These are phyloP conservation scores for Metopia argyrocephala DNA, from an alignment of 2,888 invertebrate species.

Conservation along the genomic window DNA sequence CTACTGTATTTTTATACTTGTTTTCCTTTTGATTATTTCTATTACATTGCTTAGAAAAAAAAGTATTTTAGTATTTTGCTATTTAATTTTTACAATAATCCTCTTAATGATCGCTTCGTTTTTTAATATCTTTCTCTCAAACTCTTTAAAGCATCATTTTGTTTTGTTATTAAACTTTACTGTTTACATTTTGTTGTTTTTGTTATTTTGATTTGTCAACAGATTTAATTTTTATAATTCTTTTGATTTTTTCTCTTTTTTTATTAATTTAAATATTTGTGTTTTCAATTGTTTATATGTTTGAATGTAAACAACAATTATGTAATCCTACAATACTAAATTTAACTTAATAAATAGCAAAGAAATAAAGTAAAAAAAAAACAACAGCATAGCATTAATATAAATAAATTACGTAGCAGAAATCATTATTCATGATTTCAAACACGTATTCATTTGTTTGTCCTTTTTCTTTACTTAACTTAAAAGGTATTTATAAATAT, in stretches of 20 bases:
- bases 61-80: too few relatives aligned
- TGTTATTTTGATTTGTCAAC: neutral
- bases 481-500: neutral
- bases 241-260: neutral
- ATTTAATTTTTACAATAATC: too few relatives aligned
- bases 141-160: too few relatives aligned
- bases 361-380: slow-evolving; percentile 1
- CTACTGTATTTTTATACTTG: too few relatives aligned
- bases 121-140: too few relatives aligned
- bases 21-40: too few relatives aligned
- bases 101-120: too few relatives aligned
- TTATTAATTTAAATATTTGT: slow-evolving; percentile 8
- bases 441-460: slow-evolving; percentile 30
- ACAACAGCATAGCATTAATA: neutral
- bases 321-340: slow-evolving; percentile 36
- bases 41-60: too few relatives aligned
- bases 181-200: too few relatives aligned
- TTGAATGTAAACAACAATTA: slow-evolving; percentile 37
- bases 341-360: slow-evolving; percentile 11
- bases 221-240: neutral
- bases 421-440: slow-evolving; percentile 25
- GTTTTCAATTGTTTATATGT: slow-evolving; percentile 25
- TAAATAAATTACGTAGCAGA: neutral
- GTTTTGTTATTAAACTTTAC: too few relatives aligned
- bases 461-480: neutral